A percentile compares a stretch with the other conserved stretches of the same genome.
These are phyloP conservation scores for Dorcus hopei DNA, from an alignment of 2,888 invertebrate species.

Conservation along the genomic window DNA sequence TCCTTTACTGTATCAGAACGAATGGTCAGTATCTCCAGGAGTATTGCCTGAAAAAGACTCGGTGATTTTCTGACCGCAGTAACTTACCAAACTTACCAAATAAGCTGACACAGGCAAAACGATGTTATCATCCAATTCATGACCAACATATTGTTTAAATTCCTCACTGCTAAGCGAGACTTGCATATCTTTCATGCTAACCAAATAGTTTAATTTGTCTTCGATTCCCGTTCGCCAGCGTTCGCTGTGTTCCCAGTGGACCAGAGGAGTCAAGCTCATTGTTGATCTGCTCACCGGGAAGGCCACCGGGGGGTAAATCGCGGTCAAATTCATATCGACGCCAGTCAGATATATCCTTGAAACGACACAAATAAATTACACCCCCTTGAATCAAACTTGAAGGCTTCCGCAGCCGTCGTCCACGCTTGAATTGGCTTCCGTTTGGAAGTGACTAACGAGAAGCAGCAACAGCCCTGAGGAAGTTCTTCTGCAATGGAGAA, in stretches of 20 bases:
- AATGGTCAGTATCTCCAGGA: constrained; percentile 21
- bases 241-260: constrained; percentile 87
- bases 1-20: constrained; percentile 31
- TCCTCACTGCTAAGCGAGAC: constrained; percentile 53
- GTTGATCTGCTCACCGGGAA: constrained; percentile 88
- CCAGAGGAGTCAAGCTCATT: constrained; percentile 75
- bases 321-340: constrained; percentile 69
- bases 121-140: constrained; percentile 42
- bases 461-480: no score
- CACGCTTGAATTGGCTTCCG: no score
- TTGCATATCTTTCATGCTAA: constrained; percentile 42
- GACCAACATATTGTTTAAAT: constrained; percentile 41
- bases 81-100: constrained; percentile 32
- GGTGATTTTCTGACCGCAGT: background rate
- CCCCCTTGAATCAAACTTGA: background rate
- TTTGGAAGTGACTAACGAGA: no score
- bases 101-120: constrained; percentile 40
- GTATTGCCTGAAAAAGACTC: constrained; percentile 14
- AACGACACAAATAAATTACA: background rate
- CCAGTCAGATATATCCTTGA: constrained; percentile 76
- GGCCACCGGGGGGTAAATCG: constrained; percentile 71
- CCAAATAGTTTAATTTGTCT: constrained; percentile 40
- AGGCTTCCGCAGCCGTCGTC: no score
- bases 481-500: no score
- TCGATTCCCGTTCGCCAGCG: constrained; percentile 60